Evolutionary conservation across 2,797 vertebrate species (phyloP), one percentile per base, ranked within the genome.

Genomic region (Odontamblyopus lacepedii): DNA sequence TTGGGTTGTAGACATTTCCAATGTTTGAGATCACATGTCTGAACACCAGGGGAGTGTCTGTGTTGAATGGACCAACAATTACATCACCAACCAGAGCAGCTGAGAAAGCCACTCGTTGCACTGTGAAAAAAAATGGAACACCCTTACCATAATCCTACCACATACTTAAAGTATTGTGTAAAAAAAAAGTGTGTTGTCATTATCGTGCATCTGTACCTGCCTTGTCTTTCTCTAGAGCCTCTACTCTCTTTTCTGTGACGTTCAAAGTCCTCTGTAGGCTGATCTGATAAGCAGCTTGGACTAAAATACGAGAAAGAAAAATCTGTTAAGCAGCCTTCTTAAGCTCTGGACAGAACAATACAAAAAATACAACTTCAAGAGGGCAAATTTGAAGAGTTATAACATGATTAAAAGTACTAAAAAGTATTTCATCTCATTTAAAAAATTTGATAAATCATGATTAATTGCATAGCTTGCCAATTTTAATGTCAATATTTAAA

Each of bases 1-100:
- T 15, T 64, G 63, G 5, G 63, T 64, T 26, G 63, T 64, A 64
- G 38, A 38, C 63, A 16, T 48, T 64, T 27, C 63, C 63, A 4
- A 64, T 26, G 63, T 64, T 44, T 44, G 63, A 13, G 12, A 64
- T 1, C 11, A 64, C 38, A 6, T 23, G 3, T 26, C 6, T 48
- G 23, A 48, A 64, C n/a, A 26, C 23, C 63, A 64, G 7, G 15
- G 11, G 4, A 11, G n/a, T 13, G 9, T 44, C 6, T 15, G 35
- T 16, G 4, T 11, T 26, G 6, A 26, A 26, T 26, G 63, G 63
- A 15, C 63, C 63, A 44, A 16, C 1, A n/a, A 0, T 1, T 13
- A 12, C 38, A 6, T n/a, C 44, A 2, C 0, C 19, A 1, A 26
- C 0, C 2, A 64, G 15, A 27, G n/a, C 12, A 23, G 63, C 35